Evolutionary conservation across 2,113 vertebrate species (phyloP), one percentile per base, ranked within the genome.

Genomic region (Etheostoma cragini): DNA sequence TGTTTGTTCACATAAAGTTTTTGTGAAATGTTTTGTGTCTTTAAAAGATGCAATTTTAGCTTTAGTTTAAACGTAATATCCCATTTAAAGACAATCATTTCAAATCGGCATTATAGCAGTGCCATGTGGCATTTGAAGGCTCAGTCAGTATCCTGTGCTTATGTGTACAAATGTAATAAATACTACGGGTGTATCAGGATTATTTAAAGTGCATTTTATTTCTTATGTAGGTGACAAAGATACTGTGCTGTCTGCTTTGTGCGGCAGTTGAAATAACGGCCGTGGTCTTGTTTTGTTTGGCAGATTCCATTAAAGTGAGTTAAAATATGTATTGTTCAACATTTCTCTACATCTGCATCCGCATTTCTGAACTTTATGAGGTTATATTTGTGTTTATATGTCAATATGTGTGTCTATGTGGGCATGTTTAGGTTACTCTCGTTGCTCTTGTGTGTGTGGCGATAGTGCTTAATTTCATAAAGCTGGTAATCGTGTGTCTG

Each of bases 341-440:
- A 38, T 16, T 16, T 65, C 6, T 33, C 21, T 15, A 8, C 22
- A 47, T 54, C 3, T 38, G 8, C 1, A 10, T 50, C 0, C 11
- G 6, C 14, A 63, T 30, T 1, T 64, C 8, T 26, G 0, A 49
- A 13, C 22, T 60, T 5, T 14, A 14, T 19, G 6, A 42, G 5
- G 12, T 38, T 56, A 5, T 64, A 53, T 72, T 47, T n/a, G 15
- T 50, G 14, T 69, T 13, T 22, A 6, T 74, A 4, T 42, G 1
- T 50, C 6, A 56, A 35, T 50, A 10, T 61, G 19, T 33, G 8
- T 70, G 2, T 26, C 5, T 77, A 0, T 68, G 1, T 71, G 35
- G 72, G 2, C 63, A 2, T 70, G 24, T 76, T 67, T 26, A 92
- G 89, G 54, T 46, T 11, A 8, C 4, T 33, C 24, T 56, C 1